Evolutionary conservation across 2,888 invertebrate genomes (phyloP).

Genomic region (Cheilosia scutellata): DNA sequence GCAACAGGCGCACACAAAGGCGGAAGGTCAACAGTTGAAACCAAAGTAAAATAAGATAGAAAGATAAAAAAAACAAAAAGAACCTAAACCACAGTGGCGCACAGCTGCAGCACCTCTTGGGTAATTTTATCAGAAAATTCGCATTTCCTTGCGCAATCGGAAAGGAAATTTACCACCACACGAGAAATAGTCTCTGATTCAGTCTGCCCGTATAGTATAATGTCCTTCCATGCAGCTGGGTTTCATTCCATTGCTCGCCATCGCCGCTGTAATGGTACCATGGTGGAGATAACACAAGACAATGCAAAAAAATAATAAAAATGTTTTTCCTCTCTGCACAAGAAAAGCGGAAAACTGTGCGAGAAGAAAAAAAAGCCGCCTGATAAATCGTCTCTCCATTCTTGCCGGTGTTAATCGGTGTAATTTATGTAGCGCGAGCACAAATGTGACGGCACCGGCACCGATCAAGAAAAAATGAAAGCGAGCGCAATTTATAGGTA

Average conservation of each 20-base stretch:
- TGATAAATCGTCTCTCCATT: conserved; percentile 37
- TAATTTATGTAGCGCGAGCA: conserved; percentile 65
- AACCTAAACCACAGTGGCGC: conserved; percentile 52
- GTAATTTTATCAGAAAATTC: conserved; percentile 69
- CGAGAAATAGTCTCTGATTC: not conserved
- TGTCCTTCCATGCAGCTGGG: conserved; percentile 67
- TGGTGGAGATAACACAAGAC: conserved; percentile 17
- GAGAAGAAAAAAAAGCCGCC: conserved; percentile 14
- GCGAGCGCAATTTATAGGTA: conserved; percentile 33
- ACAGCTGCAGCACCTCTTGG: conserved; percentile 37
- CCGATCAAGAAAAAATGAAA: conserved; percentile 55
- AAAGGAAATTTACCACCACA: conserved; percentile 42
- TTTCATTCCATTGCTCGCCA: conserved; percentile 27
- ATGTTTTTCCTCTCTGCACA: conserved; percentile 1
- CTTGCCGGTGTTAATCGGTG: conserved; percentile 51
- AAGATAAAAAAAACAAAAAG: conserved; percentile 12
- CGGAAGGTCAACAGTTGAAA: conserved; percentile 64
- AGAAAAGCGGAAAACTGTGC: conserved; percentile 57
- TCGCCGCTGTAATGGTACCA: conserved; percentile 14
- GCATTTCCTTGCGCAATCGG: conserved; percentile 69
- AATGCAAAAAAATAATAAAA: conserved; percentile 6
- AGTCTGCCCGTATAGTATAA: not conserved
- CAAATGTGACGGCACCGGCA: conserved; percentile 58
- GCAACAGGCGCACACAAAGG: conserved; percentile 43
- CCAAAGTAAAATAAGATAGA: not conserved